Percentiles rank a stretch among this genome's conserved stretches.
These are phyloP conservation scores for Macrophya annulata DNA, from an alignment of 2,888 invertebrate species.

Conservation along the genomic window DNA sequence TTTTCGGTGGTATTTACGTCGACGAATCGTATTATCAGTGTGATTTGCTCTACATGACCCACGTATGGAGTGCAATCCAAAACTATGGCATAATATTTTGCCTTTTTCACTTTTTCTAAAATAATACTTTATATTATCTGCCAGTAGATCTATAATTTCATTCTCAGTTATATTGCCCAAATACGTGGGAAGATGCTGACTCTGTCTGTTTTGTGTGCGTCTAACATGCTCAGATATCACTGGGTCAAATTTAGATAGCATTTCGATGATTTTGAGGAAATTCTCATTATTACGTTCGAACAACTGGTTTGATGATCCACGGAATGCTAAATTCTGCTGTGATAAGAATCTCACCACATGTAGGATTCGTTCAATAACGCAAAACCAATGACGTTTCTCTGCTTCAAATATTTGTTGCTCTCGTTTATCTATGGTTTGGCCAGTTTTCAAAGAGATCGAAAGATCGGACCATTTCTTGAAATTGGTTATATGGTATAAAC, in stretches of 20 bases:
- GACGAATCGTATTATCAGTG: slow-evolving; percentile 63
- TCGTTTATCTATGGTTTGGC: slow-evolving; percentile 56
- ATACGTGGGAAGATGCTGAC: slow-evolving; percentile 54
- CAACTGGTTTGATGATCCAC: slow-evolving; percentile 60
- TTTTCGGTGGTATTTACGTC: slow-evolving; percentile 59
- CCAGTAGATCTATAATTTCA: slow-evolving; percentile 59
- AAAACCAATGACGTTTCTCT: slow-evolving; percentile 59
- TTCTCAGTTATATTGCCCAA: slow-evolving; percentile 59
- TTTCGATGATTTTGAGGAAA: slow-evolving; percentile 61
- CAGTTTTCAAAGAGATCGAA: slow-evolving; percentile 55
- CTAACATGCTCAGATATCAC: slow-evolving; percentile 60
- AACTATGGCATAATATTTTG: slow-evolving; percentile 67
- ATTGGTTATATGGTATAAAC: slow-evolving; percentile 54
- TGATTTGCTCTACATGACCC: slow-evolving; percentile 66
- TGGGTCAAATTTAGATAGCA: slow-evolving; percentile 60
- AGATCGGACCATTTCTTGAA: slow-evolving; percentile 57
- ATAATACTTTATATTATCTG: slow-evolving; percentile 57
- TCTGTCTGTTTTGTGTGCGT: slow-evolving; percentile 42
- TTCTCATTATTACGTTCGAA: slow-evolving; percentile 58
- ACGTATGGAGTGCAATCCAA: slow-evolving; percentile 67
- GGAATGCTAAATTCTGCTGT: slow-evolving; percentile 59
- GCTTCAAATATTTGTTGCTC: slow-evolving; percentile 58
- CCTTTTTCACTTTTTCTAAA: slow-evolving; percentile 53
- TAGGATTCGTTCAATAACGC: slow-evolving; percentile 59
- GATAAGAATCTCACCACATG: slow-evolving; percentile 60